These are phyloP conservation scores for Sebastes diaconus DNA, from an alignment of 2,797 vertebrate genomes.

Conservation along the genomic window DNA sequence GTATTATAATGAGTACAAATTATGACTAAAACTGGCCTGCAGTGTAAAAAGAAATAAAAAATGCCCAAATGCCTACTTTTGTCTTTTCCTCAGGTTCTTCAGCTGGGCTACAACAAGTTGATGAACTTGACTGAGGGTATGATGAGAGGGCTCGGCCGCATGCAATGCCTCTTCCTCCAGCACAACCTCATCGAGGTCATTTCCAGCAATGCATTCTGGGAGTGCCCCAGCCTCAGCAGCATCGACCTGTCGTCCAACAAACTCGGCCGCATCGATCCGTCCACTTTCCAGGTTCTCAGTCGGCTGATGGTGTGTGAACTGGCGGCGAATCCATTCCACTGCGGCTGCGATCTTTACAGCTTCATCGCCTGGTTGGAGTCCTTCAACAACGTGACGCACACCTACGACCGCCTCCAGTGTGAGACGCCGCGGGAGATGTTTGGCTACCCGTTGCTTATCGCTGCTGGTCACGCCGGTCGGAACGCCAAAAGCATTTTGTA, in stretches of 20 bases:
- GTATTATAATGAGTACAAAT: not conserved
- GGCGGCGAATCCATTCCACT: constrained; percentile 97
- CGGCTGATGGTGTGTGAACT: constrained; percentile 96
- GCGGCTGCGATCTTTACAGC: constrained; percentile 93
- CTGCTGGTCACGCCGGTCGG: constrained; percentile 86
- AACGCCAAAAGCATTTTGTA: constrained; percentile 94
- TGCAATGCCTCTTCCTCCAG: constrained; percentile 97
- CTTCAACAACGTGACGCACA: constrained; percentile 98
- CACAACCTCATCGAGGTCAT: constrained; percentile 98
- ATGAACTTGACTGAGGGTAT: constrained; percentile 97
- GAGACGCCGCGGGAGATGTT: constrained; percentile 94
- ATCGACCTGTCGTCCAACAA: constrained; percentile 98
- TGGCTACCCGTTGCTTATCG: constrained; percentile 90
- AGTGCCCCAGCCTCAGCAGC: constrained; percentile 96
- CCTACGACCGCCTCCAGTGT: constrained; percentile 96
- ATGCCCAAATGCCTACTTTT: not conserved
- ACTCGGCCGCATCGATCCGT: constrained; percentile 91
- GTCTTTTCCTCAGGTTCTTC: constrained; percentile 83
- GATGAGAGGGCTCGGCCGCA: constrained; percentile 92
- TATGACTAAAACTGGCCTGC: not conserved
- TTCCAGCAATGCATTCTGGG: constrained; percentile 92
- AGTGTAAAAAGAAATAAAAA: not conserved
- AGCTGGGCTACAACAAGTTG: constrained; percentile 97
- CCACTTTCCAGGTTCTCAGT: constrained; percentile 90
- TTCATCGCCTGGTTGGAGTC: constrained; percentile 94